These are phyloP conservation scores for Psittacula cyanocephala DNA, from an alignment of 2,113 vertebrate species.

Conservation along the genomic window DNA sequence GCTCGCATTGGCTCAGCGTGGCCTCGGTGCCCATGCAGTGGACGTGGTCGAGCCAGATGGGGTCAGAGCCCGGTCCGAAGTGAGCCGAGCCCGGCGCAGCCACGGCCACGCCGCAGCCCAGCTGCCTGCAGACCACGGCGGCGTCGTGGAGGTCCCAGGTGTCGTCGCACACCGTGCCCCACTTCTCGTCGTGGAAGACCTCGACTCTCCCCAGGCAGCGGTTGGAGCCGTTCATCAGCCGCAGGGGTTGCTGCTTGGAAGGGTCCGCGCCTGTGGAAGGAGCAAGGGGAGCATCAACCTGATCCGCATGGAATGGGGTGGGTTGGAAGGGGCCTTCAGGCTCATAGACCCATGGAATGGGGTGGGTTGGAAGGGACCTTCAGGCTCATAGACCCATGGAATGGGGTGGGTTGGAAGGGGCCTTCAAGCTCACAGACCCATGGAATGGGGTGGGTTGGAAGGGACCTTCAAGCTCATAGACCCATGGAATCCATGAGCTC, in stretches of 20 bases:
- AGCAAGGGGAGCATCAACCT: neutral
- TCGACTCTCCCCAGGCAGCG: neutral
- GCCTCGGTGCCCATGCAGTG: neutral
- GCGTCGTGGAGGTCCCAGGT: neutral
- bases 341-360: too few species aligned
- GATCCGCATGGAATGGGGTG: too few species aligned
- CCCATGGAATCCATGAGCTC: too few species aligned
- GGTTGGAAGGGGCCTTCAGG: too few species aligned
- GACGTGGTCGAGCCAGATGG: neutral
- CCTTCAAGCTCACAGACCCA: too few species aligned
- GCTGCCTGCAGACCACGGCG: constrained; percentile 34
- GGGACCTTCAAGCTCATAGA: too few species aligned
- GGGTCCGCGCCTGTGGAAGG: accelerated
- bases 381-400: too few species aligned
- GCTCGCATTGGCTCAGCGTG: neutral
- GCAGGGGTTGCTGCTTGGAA: accelerated
- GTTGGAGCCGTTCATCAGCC: neutral
- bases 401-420: too few species aligned
- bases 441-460: too few species aligned
- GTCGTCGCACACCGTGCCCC: neutral
- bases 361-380: too few species aligned
- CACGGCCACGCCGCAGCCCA: constrained; percentile 44
- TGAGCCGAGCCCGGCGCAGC: neutral
- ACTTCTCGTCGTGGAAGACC: neutral
- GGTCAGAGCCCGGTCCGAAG: neutral